These are phyloP conservation scores for Trachelus iudaicus DNA, from an alignment of 2,888 invertebrate genomes.

Conservation along the genomic window DNA sequence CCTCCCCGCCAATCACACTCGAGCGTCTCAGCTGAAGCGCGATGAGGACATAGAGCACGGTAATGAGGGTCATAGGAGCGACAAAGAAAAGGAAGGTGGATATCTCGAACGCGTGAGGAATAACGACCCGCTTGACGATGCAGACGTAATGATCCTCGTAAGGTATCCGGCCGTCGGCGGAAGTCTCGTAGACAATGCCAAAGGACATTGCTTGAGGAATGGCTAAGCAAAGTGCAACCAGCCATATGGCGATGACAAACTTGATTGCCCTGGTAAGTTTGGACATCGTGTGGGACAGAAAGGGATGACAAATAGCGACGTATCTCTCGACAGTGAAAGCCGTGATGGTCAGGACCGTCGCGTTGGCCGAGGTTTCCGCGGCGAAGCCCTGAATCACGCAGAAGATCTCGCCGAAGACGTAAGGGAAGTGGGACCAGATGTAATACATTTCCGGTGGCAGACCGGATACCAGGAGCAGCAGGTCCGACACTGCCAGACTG, in stretches of 20 bases:
- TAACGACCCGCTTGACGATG: constrained; percentile 56
- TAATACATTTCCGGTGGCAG: constrained; percentile 85
- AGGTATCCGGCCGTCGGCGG: constrained; percentile 53
- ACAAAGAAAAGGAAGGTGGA: constrained; percentile 72
- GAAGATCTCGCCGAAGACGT: constrained; percentile 80
- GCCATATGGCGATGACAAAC: constrained; percentile 84
- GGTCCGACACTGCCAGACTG: constrained; percentile 88
- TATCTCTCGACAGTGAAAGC: constrained; percentile 91
- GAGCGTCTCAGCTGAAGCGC: constrained; percentile 64
- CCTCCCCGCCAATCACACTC: constrained; percentile 47
- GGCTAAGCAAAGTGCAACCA: constrained; percentile 78
- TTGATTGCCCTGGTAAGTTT: constrained; percentile 83
- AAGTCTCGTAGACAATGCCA: constrained; percentile 73
- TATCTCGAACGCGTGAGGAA: constrained; percentile 68
- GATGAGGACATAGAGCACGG: constrained; percentile 69
- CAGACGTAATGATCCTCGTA: constrained; percentile 51
- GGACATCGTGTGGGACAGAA: constrained; percentile 84
- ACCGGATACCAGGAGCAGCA: constrained; percentile 80
- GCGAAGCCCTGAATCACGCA: constrained; percentile 85
- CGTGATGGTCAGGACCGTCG: constrained; percentile 89
- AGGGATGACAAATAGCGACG: constrained; percentile 89
- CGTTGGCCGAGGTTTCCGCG: constrained; percentile 88
- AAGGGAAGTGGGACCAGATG: constrained; percentile 90
- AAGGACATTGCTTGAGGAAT: constrained; percentile 84
- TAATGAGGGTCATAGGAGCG: constrained; percentile 71